Percentiles rank a stretch among this genome's conserved stretches.
Conservation (phyloP, 2,797 vertebrate species). For the Pogoniulus pusillus region DNA sequence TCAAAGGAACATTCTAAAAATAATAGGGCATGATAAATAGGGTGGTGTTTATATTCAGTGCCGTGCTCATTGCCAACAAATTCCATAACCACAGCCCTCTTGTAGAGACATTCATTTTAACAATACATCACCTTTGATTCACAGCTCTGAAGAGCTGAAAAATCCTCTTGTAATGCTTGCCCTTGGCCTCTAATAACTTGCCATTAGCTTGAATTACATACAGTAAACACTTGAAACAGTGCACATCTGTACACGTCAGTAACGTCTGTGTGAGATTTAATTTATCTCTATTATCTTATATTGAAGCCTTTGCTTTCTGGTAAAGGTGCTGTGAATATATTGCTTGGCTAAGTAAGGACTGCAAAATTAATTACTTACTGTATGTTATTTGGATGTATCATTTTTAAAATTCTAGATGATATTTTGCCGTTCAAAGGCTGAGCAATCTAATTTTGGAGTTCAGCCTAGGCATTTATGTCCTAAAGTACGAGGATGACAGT, state of each 20-base stretch:
- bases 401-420: not conserved
- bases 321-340: conserved; percentile 48
- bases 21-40: conserved; percentile 50
- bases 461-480: not conserved
- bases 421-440: not conserved
- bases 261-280: conserved; percentile 22
- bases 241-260: conserved; percentile 20
- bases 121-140: conserved; percentile 35
- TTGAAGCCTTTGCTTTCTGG: conserved; percentile 41
- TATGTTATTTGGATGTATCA: not conserved
- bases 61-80: conserved; percentile 11
- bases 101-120: conserved; percentile 11
- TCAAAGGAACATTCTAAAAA: conserved; percentile 45
- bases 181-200: conserved; percentile 14
- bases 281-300: conserved; percentile 14
- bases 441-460: not conserved
- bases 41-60: conserved; percentile 43
- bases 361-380: not conserved
- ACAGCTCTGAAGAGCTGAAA: conserved; percentile 39
- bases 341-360: not conserved
- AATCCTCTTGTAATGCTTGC: not conserved
- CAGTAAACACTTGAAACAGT: not conserved
- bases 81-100: not conserved
- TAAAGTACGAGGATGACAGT: not conserved
- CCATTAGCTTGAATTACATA: conserved; percentile 19